Percentiles rank a stretch among this genome's conserved stretches.
phyloP scores from a whole-genome alignment of 2,797 vertebrate genomes.

The Varecia variegata region DNA sequence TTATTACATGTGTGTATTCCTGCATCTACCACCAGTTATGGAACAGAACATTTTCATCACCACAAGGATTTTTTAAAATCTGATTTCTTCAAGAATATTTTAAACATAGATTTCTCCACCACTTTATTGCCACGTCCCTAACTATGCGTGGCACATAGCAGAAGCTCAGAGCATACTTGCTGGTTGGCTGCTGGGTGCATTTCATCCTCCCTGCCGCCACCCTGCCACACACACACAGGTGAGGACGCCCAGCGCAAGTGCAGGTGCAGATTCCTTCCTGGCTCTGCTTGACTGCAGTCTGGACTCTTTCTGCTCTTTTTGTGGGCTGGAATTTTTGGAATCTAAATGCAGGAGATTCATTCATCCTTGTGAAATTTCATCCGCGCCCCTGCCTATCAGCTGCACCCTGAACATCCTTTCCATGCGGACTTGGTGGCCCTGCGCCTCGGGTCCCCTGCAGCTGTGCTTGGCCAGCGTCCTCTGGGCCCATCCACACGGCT shows the following conservation, averaged over 20 bases:
- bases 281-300: rapidly evolving
- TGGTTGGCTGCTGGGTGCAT: background rate
- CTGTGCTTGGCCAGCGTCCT: background rate
- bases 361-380: background rate
- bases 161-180: background rate
- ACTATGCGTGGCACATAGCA: background rate
- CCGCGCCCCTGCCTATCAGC: rapidly evolving
- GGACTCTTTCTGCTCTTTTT: background rate
- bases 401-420: background rate
- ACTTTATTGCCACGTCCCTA: background rate
- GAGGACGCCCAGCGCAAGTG: no score
- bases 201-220: background rate
- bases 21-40: background rate
- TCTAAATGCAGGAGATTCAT: background rate
- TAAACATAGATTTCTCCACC: background rate
- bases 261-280: rapidly evolving
- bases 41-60: no score
- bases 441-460: background rate
- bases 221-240: no score
- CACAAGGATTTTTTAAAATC: background rate
- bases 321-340: background rate
- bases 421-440: rapidly evolving
- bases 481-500: background rate
- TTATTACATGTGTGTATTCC: background rate
- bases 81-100: background rate